Percentiles rank a stretch among this genome's conserved stretches.
phyloP scores from a whole-genome alignment of 2,888 invertebrate genomes.

The Xanthorhoe spadicearia region DNA sequence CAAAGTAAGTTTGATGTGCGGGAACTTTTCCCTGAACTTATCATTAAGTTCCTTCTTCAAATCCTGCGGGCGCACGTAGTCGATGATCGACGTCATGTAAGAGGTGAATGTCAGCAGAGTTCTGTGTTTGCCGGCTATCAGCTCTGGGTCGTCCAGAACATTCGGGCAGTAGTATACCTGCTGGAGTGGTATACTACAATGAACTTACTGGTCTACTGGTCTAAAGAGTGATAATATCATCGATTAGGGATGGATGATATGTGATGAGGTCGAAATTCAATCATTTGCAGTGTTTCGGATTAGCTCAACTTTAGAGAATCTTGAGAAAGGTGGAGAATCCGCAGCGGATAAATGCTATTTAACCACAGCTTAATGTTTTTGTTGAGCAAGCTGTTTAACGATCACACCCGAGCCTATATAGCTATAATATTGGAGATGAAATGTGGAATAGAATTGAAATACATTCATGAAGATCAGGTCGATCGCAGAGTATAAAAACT shows the following conservation, averaged over 20 bases:
- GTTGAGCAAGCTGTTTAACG: too few relatives aligned
- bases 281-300: too few relatives aligned
- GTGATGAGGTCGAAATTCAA: too few relatives aligned
- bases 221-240: neutral
- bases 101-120: constrained; percentile 94
- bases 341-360: too few relatives aligned
- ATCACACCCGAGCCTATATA: too few relatives aligned
- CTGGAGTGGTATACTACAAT: constrained; percentile 31
- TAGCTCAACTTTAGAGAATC: too few relatives aligned
- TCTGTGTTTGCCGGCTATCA: constrained; percentile 94
- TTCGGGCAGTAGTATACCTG: constrained; percentile 92
- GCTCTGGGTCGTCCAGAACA: constrained; percentile 96
- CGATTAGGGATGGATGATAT: neutral
- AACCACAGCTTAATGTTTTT: too few relatives aligned
- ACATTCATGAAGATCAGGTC: too few relatives aligned
- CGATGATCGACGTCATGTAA: constrained; percentile 97
- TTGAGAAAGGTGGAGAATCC: too few relatives aligned
- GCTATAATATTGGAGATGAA: too few relatives aligned
- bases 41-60: constrained; percentile 98
- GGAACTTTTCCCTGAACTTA: constrained; percentile 97
- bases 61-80: constrained; percentile 97
- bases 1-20: constrained; percentile 95
- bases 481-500: too few relatives aligned
- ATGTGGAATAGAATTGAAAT: too few relatives aligned
- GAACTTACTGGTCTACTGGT: neutral